phyloP scores from a whole-genome alignment of 2,113 vertebrate species.

The Nerophis ophidion region DNA sequence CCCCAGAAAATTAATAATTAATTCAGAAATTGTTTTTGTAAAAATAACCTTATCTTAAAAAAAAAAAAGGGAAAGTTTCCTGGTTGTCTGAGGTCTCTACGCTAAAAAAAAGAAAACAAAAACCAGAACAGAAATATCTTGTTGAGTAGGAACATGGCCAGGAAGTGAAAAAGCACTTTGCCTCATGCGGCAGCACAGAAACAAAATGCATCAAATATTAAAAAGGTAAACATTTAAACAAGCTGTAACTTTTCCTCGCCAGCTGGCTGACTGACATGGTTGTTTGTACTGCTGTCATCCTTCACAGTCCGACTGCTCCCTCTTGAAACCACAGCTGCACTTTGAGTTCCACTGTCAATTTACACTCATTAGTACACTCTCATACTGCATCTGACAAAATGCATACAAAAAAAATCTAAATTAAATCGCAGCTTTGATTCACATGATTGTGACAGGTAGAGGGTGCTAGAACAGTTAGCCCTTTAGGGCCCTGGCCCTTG shows the following conservation, averaged over 20 bases:
- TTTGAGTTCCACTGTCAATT: not conserved
- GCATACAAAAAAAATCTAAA: too few species aligned
- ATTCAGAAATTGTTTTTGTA: not conserved
- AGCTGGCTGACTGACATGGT: not conserved
- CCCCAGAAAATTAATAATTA: not conserved
- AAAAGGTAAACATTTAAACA: constrained; percentile 1
- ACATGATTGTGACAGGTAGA: too few species aligned
- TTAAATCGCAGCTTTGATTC: too few species aligned
- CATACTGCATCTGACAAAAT: too few species aligned
- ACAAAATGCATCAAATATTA: not conserved
- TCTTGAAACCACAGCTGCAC: not conserved
- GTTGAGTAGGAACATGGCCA: not conserved
- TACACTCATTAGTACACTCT: too few species aligned
- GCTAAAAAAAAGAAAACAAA: not conserved
- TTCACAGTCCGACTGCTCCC: not conserved
- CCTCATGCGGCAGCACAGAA: not conserved
- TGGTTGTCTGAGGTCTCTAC: not conserved
- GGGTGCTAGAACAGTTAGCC: too few species aligned
- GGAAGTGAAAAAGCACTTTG: not conserved
- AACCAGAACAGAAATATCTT: not conserved
- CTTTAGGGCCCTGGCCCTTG: too few species aligned
- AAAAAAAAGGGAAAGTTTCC: too few species aligned
- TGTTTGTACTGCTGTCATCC: not conserved
- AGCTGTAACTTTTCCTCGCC: not conserved
- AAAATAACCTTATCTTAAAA: too few species aligned